phyloP scores from a whole-genome alignment of 2,113 vertebrate genomes.

The mouse (Mus musculus) region DNA sequence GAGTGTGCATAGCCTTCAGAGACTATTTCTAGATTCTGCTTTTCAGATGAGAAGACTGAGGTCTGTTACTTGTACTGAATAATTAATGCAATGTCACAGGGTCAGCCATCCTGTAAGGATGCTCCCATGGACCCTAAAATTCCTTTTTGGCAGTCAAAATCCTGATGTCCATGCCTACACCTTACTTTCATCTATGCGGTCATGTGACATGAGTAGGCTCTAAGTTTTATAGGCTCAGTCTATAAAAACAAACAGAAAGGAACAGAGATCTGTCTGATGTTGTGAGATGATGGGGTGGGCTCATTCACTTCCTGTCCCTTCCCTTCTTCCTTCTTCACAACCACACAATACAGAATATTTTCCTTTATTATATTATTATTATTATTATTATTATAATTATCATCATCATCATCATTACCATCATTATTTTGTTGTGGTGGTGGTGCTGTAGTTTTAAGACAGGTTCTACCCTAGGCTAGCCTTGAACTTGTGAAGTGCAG shows the following conservation, averaged over 20 bases:
- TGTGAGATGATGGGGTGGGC: not conserved
- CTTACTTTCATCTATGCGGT: not conserved
- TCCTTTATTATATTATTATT: not conserved
- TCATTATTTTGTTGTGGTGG: not conserved
- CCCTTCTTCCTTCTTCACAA: not conserved
- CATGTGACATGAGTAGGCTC: not conserved
- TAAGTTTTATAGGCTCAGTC: not conserved
- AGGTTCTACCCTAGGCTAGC: not conserved
- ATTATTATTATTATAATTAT: too few relatives aligned
- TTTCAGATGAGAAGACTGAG: constrained; percentile 46
- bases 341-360: not conserved
- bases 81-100: not conserved
- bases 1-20: not conserved
- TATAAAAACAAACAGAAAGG: not conserved
- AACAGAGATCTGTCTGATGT: not conserved
- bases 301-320: not conserved
- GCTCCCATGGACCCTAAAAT: not conserved
- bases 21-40: not conserved
- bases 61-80: not conserved
- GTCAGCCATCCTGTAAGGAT: not conserved
- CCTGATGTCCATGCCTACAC: not conserved
- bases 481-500: not conserved
- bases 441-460: not conserved
- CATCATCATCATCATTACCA: not conserved
- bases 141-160: not conserved